phyloP scores from a whole-genome alignment of 64 coral and sea anemone genomes.

The Catalaphyllia jardinei region DNA sequence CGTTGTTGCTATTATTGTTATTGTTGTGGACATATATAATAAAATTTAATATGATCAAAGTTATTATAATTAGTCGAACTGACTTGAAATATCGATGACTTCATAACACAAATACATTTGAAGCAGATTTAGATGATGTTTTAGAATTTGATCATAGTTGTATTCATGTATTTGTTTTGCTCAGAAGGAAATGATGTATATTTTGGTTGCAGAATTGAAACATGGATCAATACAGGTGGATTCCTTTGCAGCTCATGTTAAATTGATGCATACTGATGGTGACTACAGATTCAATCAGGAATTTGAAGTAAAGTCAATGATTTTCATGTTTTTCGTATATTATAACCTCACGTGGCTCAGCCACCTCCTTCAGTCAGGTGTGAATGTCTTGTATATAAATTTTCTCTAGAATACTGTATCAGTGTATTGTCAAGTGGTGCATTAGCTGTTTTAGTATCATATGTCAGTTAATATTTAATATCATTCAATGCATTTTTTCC shows the following conservation, averaged over 20 bases:
- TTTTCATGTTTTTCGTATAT: constrained; percentile 1
- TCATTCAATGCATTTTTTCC: too few species aligned
- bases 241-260: constrained; percentile 43
- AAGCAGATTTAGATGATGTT: too few species aligned
- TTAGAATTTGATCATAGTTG: neutral
- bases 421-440: too few species aligned
- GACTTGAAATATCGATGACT: constrained; percentile 20
- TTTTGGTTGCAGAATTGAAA: constrained; percentile 7
- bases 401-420: too few species aligned
- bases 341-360: too few species aligned
- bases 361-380: too few species aligned
- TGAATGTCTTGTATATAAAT: too few species aligned
- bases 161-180: neutral
- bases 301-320: constrained; percentile 52
- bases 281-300: constrained; percentile 64
- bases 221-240: constrained; percentile 25
- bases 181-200: neutral
- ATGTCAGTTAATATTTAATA: too few species aligned
- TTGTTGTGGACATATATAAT: too few species aligned
- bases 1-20: too few species aligned
- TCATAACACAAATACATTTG: too few species aligned
- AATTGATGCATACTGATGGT: constrained; percentile 36
- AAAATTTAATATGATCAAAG: neutral
- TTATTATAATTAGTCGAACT: neutral
- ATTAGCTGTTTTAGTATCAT: too few species aligned